Conservation (phyloP, 2,888 invertebrate genomes). For the Orchesellides sinensis region DNA sequence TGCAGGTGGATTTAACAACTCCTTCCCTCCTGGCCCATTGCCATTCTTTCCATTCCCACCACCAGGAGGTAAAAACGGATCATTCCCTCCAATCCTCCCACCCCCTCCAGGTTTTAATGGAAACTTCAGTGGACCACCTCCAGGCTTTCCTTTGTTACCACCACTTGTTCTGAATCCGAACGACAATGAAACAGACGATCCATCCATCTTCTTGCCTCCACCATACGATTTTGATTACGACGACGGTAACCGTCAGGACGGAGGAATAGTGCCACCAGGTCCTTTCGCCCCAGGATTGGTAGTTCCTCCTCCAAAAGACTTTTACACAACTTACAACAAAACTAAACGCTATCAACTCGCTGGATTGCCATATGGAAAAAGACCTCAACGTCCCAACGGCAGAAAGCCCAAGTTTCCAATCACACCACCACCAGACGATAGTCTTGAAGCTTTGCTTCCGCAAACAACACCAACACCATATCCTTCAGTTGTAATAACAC, state of each 20-base stretch:
- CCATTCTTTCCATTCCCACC: conserved; percentile 81
- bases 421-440: conserved; percentile 74
- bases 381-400: conserved; percentile 73
- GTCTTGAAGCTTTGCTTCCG: conserved; percentile 66
- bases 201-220: conserved; percentile 93
- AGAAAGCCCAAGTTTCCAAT: conserved; percentile 74
- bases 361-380: conserved; percentile 57
- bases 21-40: conserved; percentile 79
- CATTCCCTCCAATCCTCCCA: conserved; percentile 64
- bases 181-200: conserved; percentile 87
- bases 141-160: conserved; percentile 76
- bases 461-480: conserved; percentile 64
- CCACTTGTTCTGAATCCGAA: conserved; percentile 76
- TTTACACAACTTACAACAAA: conserved; percentile 85
- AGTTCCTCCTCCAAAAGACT: conserved; percentile 91
- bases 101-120: conserved; percentile 70
- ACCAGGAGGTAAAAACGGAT: conserved; percentile 72
- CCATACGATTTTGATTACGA: conserved; percentile 90
- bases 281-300: conserved; percentile 93
- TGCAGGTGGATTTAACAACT: conserved; percentile 79
- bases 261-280: conserved; percentile 88
- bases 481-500: conserved; percentile 25
- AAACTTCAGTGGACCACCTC: conserved; percentile 76
- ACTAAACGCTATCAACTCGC: conserved; percentile 49
- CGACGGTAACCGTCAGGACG: conserved; percentile 86